Base-by-base conservation (phyloP, 2,113 vertebrate genomes). In the Bucco capensis region DNA sequence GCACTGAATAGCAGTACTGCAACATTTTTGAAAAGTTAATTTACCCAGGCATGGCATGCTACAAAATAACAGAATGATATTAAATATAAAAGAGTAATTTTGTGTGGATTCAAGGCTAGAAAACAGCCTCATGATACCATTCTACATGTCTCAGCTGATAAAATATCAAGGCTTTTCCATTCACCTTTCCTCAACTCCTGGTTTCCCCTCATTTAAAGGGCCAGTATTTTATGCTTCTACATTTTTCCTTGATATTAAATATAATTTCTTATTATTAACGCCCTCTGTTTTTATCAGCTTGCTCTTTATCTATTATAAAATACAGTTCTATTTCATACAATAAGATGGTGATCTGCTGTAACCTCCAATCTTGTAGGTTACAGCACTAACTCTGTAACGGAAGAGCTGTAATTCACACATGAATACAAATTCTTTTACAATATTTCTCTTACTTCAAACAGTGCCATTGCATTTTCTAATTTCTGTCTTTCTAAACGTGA, bases 21-120 rank as follows among this genome's bases (percentile, higher is more conserved):
- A 87, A 69, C 73, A 74, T 83, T 77, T 89, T 60, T 89, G 70
- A 89, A 81, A 87, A 92, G 65, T 40, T 89, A 89, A 95, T 95
- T 93, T 89, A 90, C 56, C 30, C 60, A 92, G 78, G 87, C 74
- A 78, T 44, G 65, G 46, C 70, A 81, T 47, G 46, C 46, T 93
- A 87, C 83, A 74, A 84, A 90, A 60, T 65, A 84, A 56, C 18
- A 5, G 56, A 92, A 87, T 46, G n/a, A 89, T 77, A 84, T 8
- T 87, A 61, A 87, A 88, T 84, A 87, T 72, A 81, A 81, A 95
- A 87, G 30, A 37, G 46, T 70, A 92, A 93, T 92, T 90, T 81
- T 88, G 70, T 61, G 46, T 81, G 83, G 46, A 87, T 89, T 92
- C 83, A 84, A 78, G 74, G 33, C 46, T 84, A 84, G 74, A 77